Conservation (phyloP, 2,113 vertebrate species). For the Cebidichthys violaceus region DNA sequence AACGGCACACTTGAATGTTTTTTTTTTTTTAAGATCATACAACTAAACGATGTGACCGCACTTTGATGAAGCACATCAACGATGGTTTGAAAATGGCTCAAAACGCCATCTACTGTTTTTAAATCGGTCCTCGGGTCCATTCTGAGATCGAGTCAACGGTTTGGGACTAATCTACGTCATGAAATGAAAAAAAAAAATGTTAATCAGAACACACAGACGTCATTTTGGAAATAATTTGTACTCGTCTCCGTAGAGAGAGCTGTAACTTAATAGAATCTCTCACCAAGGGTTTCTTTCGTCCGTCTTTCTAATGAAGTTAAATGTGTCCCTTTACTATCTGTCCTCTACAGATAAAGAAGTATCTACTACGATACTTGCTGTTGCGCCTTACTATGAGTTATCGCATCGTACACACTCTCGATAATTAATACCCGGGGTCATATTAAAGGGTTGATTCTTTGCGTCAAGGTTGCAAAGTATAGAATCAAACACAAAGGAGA, state of each 20-base stretch:
- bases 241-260: neutral
- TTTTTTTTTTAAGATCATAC: too few species aligned
- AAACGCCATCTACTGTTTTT: neutral
- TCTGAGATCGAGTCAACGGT: too few species aligned
- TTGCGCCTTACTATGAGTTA: too few species aligned
- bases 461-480: neutral
- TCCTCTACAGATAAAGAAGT: neutral
- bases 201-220: too few species aligned
- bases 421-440: neutral
- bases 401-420: neutral
- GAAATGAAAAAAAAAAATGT: too few species aligned
- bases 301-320: neutral
- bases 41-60: too few species aligned
- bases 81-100: neutral
- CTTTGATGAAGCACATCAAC: too few species aligned
- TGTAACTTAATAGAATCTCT: neutral
- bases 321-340: neutral
- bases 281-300: neutral
- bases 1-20: too few species aligned
- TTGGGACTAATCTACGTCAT: too few species aligned
- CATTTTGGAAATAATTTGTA: neutral
- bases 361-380: neutral
- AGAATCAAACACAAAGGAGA: neutral
- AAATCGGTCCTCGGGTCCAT: neutral
- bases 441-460: too few species aligned